A percentile compares a stretch with the other conserved stretches of the same genome.
Conservation (phyloP, 2,888 invertebrate species). For the Synanthedon myopaeformis region DNA sequence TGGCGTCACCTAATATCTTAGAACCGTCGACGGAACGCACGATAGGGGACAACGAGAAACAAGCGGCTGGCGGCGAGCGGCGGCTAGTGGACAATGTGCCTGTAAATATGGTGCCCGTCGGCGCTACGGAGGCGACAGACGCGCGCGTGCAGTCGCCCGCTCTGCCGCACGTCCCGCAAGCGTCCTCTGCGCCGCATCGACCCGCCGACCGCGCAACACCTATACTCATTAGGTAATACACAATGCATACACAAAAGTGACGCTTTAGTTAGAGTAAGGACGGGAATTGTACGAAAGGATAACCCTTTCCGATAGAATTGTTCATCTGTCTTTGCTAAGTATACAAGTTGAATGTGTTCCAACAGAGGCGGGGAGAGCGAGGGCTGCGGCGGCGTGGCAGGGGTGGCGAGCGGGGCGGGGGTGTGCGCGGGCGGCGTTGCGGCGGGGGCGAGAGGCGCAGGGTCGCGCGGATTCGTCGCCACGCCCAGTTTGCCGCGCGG, state of each 20-base stretch:
- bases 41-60: slow-evolving; percentile 12
- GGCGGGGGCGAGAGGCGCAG: slow-evolving; percentile 15
- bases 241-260: slow-evolving; percentile 1
- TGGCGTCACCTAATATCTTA: slow-evolving; percentile 10
- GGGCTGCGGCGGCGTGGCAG: slow-evolving; percentile 5
- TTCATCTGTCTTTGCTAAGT: background rate
- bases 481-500: slow-evolving; percentile 61
- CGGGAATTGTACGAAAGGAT: too few relatives aligned
- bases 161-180: slow-evolving; percentile 46
- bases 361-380: slow-evolving; percentile 21
- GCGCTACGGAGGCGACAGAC: slow-evolving; percentile 51
- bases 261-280: too few relatives aligned
- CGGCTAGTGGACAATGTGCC: slow-evolving; percentile 33
- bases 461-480: slow-evolving; percentile 27
- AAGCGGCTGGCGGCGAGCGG: background rate
- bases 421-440: slow-evolving; percentile 16
- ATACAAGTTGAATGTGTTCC: too few relatives aligned
- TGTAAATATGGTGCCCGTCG: slow-evolving; percentile 42
- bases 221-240: slow-evolving; percentile 38
- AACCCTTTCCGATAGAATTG: too few relatives aligned
- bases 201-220: slow-evolving; percentile 48
- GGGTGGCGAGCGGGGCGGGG: slow-evolving; percentile 13
- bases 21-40: slow-evolving; percentile 3
- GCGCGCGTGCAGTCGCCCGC: slow-evolving; percentile 59
- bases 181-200: slow-evolving; percentile 28